Percentiles rank a stretch among this genome's conserved stretches.
Evolutionary conservation across 2,888 invertebrate species (phyloP).

Genomic region (Drosophila emarginata): DNA sequence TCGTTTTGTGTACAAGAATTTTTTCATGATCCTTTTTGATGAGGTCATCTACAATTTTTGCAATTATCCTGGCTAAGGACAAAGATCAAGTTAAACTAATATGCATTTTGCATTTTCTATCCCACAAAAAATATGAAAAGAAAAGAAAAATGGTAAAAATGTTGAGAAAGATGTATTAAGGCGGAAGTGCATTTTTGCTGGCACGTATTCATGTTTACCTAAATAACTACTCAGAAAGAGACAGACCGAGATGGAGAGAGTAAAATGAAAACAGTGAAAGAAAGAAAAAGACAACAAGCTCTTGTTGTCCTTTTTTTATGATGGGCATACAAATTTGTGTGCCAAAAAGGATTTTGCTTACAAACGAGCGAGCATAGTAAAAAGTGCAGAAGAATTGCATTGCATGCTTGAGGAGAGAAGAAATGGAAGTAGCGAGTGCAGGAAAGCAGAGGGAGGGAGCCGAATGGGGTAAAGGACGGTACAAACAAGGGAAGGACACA

Average conservation of each 20-base stretch:
- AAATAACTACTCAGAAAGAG: conserved; percentile 41
- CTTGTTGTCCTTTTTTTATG: conserved; percentile 74
- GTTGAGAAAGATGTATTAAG: conserved; percentile 55
- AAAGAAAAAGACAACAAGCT: conserved; percentile 10
- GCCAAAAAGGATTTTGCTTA: conserved; percentile 74
- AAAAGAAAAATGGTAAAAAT: neutral
- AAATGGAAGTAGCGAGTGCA: neutral
- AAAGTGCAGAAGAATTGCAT: conserved; percentile 77
- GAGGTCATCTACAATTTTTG: conserved; percentile 10
- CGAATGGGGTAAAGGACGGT: neutral
- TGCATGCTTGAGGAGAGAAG: conserved; percentile 38
- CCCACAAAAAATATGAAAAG: conserved; percentile 57
- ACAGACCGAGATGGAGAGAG: neutral
- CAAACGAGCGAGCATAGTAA: conserved; percentile 73
- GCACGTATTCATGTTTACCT: conserved; percentile 66
- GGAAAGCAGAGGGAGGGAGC: neutral
- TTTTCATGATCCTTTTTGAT: conserved; percentile 6
- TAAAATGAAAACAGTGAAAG: neutral
- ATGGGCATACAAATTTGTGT: conserved; percentile 64
- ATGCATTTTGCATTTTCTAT: conserved; percentile 57
- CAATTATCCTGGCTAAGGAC: conserved; percentile 9
- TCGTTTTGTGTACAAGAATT: neutral
- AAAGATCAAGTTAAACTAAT: conserved; percentile 55
- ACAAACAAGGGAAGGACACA: neutral
- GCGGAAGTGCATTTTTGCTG: conserved; percentile 73